Base-by-base conservation (phyloP, 2,888 invertebrate species). In the Parnassius smintheus region DNA sequence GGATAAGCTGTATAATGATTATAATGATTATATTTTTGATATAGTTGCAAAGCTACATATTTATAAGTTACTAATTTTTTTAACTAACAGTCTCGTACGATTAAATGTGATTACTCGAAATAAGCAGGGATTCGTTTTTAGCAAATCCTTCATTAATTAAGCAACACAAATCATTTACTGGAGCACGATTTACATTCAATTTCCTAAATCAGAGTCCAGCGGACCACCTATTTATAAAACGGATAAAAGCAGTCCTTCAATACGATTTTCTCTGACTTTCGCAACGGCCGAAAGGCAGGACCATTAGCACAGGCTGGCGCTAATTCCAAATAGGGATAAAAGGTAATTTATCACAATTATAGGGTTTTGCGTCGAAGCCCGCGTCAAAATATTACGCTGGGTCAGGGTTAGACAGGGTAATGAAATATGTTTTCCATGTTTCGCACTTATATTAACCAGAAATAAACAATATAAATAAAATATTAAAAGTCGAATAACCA, bases 271-370 rank as follows among this genome's bases (percentile, higher is more conserved):
- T 72, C 68, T 62, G 70, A 75, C 75, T 74, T 74, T 76, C 68
- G 66, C 63, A 70, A 68, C 73, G 70, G 71, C 68, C 71, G 72
- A 77, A 81, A 77, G 79, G 82, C 80, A 77, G 72, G 72, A 76
- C 86, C 86, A 86, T 89, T 89, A 88, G 80, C 79, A 70, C 88
- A 82, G 86, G 74, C 85, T 86, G 88, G 74, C 77, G 81, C 80
- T 76, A 75, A 80, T 80, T 81, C 77, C 78, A 77, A 76, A 75
- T 72, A 68, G 70, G 80, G 80, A 81, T 83, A 83, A 78, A 78
- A 72, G 81, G 82, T 83, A 79, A 88, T 89, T 87, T 87, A 87
- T 89, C 86, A 89, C 87, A 87, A 88, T 88, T 88, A 87, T 80
- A 77, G 80, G 81, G 80, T 78, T 81, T 78, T 74, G 67, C 72